These are phyloP conservation scores for Oedothorax gibbosus DNA, from an alignment of 1,140 invertebrate species.

Conservation along the genomic window DNA sequence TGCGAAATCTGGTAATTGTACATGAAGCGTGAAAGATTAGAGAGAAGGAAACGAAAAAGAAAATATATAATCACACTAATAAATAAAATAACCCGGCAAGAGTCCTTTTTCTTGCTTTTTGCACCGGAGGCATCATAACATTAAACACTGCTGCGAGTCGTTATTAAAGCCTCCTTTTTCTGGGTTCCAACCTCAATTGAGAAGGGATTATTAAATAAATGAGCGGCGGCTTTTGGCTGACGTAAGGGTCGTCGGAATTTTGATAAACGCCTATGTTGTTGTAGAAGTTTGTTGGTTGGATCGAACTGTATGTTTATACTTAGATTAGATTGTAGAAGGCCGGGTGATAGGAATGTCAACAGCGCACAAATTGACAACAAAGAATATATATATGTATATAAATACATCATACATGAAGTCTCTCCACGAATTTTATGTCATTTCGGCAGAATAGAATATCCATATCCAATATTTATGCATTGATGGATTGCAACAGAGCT, in stretches of 20 bases:
- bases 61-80: slow-evolving; percentile 17
- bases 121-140: slow-evolving; percentile 29
- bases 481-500: too few species aligned
- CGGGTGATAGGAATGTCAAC: too few species aligned
- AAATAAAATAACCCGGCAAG: slow-evolving; percentile 4
- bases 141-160: not conserved
- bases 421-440: too few species aligned
- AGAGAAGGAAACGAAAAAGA: slow-evolving; percentile 28
- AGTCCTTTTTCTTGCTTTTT: slow-evolving; percentile 24
- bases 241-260: slow-evolving; percentile 8
- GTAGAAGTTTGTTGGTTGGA: too few species aligned
- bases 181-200: slow-evolving; percentile 10
- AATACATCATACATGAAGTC: too few species aligned
- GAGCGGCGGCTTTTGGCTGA: slow-evolving; percentile 6
- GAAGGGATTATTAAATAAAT: slow-evolving; percentile 22
- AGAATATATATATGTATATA: too few species aligned
- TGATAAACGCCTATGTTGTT: not conserved
- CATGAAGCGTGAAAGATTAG: slow-evolving; percentile 57
- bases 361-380: too few species aligned
- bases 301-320: too few species aligned
- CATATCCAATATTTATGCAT: too few species aligned
- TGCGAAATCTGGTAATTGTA: slow-evolving; percentile 58
- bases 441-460: too few species aligned
- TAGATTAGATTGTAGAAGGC: too few species aligned
- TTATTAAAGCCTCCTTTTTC: slow-evolving; percentile 17